Evolutionary conservation across 2,888 invertebrate genomes (phyloP), one percentile per base, ranked within the genome.

Genomic region (Tachystola acroxantha): DNA sequence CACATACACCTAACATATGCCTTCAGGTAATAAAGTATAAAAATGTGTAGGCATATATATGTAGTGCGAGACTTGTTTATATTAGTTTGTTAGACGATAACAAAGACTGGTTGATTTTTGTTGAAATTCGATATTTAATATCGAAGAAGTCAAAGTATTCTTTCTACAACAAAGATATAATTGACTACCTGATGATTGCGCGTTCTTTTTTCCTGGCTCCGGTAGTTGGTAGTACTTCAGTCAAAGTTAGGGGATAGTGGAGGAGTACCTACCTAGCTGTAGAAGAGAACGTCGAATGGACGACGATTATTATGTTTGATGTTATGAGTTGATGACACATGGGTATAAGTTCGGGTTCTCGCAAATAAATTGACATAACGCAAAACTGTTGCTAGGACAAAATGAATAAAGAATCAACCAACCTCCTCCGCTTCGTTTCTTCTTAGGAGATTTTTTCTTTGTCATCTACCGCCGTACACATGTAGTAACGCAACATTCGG

Each of bases 301-400:
- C n/a, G n/a, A n/a, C n/a, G n/a, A n/a, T n/a, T n/a, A n/a, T n/a
- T n/a, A n/a, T n/a, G n/a, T n/a, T n/a, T n/a, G n/a, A n/a, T n/a
- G n/a, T n/a, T n/a, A n/a, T n/a, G n/a, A n/a, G n/a, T n/a, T 48
- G 41, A 41, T 46, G 57, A 62, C 77, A 70, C 69, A 73, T 71
- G 72, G 64, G 71, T 60, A 57, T 57, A 68, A 71, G 64, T 71
- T 60, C 59, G 58, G 68, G 62, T 68, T 78, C 79, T 81, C 82
- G 84, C 76, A 76, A 65, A 75, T 70, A 78, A 79, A 84, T 85
- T 82, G 67, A 75, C 74, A 81, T 76, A 77, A 50, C 50, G 67
- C 66, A 68, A 71, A n/a, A n/a, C n/a, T 71, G 57, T 49, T 55
- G 57, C 26, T 76, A 74, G 62, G 63, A 67, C 67, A 57, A 69